phyloP scores from a whole-genome alignment of 2,113 vertebrate species.

The Esox niger region DNA sequence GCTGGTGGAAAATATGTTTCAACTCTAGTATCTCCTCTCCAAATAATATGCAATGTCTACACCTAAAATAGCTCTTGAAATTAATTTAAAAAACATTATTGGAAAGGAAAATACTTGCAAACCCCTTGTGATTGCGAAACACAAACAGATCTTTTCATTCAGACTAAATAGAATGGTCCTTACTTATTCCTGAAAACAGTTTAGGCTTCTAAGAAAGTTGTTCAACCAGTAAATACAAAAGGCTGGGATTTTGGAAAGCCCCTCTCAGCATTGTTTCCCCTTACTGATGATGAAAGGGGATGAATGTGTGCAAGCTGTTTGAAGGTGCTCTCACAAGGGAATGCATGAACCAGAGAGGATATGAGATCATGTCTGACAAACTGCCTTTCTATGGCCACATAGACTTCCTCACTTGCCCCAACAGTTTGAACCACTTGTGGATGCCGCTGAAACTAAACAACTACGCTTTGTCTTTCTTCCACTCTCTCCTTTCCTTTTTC shows the following conservation, averaged over 20 bases:
- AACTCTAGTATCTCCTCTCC: not conserved
- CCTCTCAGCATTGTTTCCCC: not conserved
- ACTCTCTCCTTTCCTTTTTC: slow-evolving; percentile 5
- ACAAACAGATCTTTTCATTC: too few relatives aligned
- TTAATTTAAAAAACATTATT: not conserved
- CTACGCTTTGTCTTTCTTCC: not conserved
- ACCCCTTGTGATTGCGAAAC: not conserved
- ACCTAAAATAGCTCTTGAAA: not conserved
- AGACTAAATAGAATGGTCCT: too few relatives aligned
- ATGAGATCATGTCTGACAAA: slow-evolving; percentile 40
- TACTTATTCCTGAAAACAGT: too few relatives aligned
- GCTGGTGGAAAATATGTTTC: not conserved
- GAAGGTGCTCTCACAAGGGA: not conserved
- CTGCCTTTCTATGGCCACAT: not conserved
- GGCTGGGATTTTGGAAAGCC: too few relatives aligned
- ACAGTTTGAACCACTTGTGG: not conserved
- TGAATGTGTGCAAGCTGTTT: not conserved
- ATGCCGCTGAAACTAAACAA: not conserved
- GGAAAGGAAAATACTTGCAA: not conserved
- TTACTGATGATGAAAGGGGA: not conserved
- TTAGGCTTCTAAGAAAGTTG: too few relatives aligned
- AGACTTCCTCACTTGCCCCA: not conserved
- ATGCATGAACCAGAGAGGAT: slow-evolving; percentile 17
- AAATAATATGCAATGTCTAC: not conserved
- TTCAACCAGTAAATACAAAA: too few relatives aligned